A percentile compares a stretch with the other conserved stretches of the same genome.
Evolutionary conservation across 1,140 invertebrate species (phyloP).

Genomic region (silkworm (Bombyx mori)): ASM3026992v2 NC_085110.1:14144501-14145000

Average conservation of each 20-base stretch:
- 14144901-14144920: no score
- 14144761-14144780: constrained; percentile 22
- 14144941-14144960: no score
- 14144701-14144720: not conserved
- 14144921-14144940: no score
- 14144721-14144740: constrained; percentile 34
- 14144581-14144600: not conserved
- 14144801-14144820: constrained; percentile 38
- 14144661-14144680: not conserved
- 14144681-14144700: not conserved
- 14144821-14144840: constrained; percentile 41
- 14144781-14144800: constrained; percentile 45
- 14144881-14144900: no score
- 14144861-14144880: no score
- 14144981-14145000: no score
- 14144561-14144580: constrained; percentile 9
- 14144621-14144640: not conserved
- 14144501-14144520: constrained; percentile 16
- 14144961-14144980: no score
- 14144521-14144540: constrained; percentile 42
- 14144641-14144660: not conserved
- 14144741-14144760: constrained; percentile 13
- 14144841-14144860: not conserved
- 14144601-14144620: not conserved
- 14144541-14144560: constrained; percentile 39